Conservation (phyloP, 2,797 vertebrate species). For the Lepidocolaptes lacrymiger region DNA sequence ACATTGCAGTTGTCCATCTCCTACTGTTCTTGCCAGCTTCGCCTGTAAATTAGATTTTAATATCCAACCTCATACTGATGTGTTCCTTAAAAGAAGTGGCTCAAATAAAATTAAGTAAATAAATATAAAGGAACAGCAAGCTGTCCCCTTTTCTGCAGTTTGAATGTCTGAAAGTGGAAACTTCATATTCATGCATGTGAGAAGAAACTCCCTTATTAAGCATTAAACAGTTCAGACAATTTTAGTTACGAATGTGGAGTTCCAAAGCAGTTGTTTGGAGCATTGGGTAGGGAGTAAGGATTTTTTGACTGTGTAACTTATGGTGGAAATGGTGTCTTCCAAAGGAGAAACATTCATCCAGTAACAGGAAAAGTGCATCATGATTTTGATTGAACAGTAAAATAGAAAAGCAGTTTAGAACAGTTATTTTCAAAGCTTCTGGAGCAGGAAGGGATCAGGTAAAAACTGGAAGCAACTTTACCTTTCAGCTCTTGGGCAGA, state of each 20-base stretch:
- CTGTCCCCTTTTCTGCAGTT: background rate
- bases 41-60: background rate
- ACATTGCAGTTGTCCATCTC: background rate
- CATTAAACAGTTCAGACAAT: background rate
- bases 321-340: background rate
- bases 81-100: background rate
- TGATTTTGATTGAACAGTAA: background rate
- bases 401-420: background rate
- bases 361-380: background rate
- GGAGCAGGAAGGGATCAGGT: background rate
- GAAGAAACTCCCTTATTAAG: background rate
- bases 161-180: rapidly evolving
- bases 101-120: background rate
- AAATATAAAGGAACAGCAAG: background rate
- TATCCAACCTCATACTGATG: background rate
- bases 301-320: background rate
- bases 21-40: background rate
- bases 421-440: background rate
- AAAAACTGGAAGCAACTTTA: background rate
- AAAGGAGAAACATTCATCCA: background rate
- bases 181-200: background rate
- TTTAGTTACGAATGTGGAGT: background rate
- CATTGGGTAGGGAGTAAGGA: background rate
- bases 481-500: background rate
- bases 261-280: background rate